Conservation (phyloP, 2,113 vertebrate species). For the Lophius piscatorius region DNA sequence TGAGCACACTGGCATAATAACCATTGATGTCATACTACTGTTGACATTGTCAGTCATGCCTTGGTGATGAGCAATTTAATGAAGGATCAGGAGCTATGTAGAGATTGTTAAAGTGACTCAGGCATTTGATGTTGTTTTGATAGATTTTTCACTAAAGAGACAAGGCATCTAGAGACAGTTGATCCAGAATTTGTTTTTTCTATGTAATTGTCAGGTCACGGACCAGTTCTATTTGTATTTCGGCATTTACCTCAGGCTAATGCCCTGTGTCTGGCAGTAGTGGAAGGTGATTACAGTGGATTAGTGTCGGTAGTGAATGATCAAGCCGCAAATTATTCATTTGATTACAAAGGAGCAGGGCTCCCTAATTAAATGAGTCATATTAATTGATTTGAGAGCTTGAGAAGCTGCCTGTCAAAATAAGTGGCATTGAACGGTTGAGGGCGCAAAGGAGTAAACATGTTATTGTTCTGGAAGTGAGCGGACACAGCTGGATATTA, state of each 20-base stretch:
- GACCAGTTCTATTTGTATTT: slow-evolving; percentile 61
- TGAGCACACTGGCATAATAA: too few relatives aligned
- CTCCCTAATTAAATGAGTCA: slow-evolving; percentile 75
- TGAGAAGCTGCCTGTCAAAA: slow-evolving; percentile 78
- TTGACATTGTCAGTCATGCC: neutral
- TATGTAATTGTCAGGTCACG: slow-evolving; percentile 49
- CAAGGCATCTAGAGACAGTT: slow-evolving; percentile 32
- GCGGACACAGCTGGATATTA: slow-evolving; percentile 54
- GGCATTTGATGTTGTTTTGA: slow-evolving; percentile 28
- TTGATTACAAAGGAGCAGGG: slow-evolving; percentile 79
- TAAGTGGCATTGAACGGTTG: slow-evolving; percentile 52
- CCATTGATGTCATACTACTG: too few relatives aligned
- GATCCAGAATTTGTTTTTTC: slow-evolving; percentile 36
- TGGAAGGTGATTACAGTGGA: slow-evolving; percentile 71
- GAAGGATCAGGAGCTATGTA: slow-evolving; percentile 2
- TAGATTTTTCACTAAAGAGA: slow-evolving; percentile 34
- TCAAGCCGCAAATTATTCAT: slow-evolving; percentile 79
- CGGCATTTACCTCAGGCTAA: slow-evolving; percentile 61
- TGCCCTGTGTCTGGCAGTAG: slow-evolving; percentile 66
- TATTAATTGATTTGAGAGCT: slow-evolving; percentile 81
- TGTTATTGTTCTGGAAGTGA: slow-evolving; percentile 70
- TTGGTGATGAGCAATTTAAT: slow-evolving; percentile 3
- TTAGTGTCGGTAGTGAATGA: slow-evolving; percentile 77
- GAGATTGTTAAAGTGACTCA: slow-evolving; percentile 16
- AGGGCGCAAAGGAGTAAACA: slow-evolving; percentile 69